These are phyloP conservation scores for Drosophila subobscura DNA, from an alignment of 1,140 invertebrate genomes.

Conservation along the genomic window DNA sequence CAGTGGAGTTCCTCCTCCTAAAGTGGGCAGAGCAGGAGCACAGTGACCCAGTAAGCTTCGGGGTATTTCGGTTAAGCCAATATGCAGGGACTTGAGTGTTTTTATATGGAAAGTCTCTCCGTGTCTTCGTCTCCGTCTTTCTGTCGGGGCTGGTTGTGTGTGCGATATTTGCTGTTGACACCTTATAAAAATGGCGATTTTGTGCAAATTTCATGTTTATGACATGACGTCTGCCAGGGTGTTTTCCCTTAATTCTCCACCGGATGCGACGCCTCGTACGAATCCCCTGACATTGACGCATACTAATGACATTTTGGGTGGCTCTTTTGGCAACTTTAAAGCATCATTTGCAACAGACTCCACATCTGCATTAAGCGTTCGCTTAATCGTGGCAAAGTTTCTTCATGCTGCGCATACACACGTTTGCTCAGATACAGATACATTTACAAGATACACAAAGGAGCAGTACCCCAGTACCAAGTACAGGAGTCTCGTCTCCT, in stretches of 20 bases:
- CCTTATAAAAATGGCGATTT: slow-evolving; percentile 80
- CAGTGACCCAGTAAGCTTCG: too few species aligned
- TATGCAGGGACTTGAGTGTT: slow-evolving; percentile 63
- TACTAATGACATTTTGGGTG: slow-evolving; percentile 72
- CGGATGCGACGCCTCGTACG: slow-evolving; percentile 15
- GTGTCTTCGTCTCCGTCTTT: not conserved
- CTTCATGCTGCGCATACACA: slow-evolving; percentile 12
- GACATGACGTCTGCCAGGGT: slow-evolving; percentile 60
- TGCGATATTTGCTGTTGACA: slow-evolving; percentile 73
- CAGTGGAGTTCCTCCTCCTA: too few species aligned
- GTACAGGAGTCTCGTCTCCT: too few species aligned
- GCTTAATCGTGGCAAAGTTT: slow-evolving; percentile 26
- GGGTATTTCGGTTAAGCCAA: slow-evolving; percentile 65
- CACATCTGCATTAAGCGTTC: slow-evolving; percentile 67
- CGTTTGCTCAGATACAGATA: slow-evolving; percentile 23
- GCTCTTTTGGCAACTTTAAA: slow-evolving; percentile 45
- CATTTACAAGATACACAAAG: slow-evolving; percentile 12
- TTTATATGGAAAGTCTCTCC: slow-evolving; percentile 16
- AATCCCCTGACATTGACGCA: slow-evolving; percentile 64
- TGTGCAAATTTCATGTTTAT: slow-evolving; percentile 82
- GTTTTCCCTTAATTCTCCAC: slow-evolving; percentile 11
- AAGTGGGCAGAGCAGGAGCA: too few species aligned
- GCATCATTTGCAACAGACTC: slow-evolving; percentile 69
- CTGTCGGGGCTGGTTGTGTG: slow-evolving; percentile 13
- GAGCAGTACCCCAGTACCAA: slow-evolving; percentile 2